Base-by-base conservation (phyloP, 2,113 vertebrate species). In the Pollachius pollachius region DNA sequence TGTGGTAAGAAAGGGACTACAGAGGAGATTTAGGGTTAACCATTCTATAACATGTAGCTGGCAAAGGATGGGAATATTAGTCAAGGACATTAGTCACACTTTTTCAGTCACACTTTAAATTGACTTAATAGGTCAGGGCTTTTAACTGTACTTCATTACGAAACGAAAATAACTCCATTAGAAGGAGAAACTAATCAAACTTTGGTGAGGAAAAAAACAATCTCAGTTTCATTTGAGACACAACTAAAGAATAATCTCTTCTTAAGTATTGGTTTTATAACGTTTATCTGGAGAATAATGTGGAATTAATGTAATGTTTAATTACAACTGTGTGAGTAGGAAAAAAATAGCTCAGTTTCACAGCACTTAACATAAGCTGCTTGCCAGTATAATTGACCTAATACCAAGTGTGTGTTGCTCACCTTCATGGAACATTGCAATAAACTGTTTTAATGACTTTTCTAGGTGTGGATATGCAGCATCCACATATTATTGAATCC, bases 311-410 rank as follows among this genome's bases (percentile, higher is more conserved):
- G 61, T 62, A 63, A 62, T 2, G 61, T 48, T 48, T 62, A 54
- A 41, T 13, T 27, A 57, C 66, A 8, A 27, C 21, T 5, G 2
- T n/a, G 17, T 54, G 52, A 7, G 6, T 62, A 2, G n/a, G 54
- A 4, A 52, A 3, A 0, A 11, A 61, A 41, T 15, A 17, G 30
- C 13, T 23, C 30, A 7, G 27, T 54, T 52, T 73, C 7, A 1
- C 62, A 62, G 59, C 52, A 48, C 41, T 9, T 48, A 48, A 48
- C 41, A 48, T 48, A 48, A 48, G 12, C 41, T 48, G 41, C 41
- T 48, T 48, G 41, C 8, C 41, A 12, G 41, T 48, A 48, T 48
- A 48, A 48, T 48, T 75, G 65, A 17, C 62, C 63, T 68, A 66
- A 66, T 48, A 48, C 41, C 41, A 48, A 48, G 8, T 48, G 41